Percentiles rank a stretch among this genome's conserved stretches.
phyloP scores from a whole-genome alignment of 2,113 vertebrate species.

The Puffinus mauretanicus region DNA sequence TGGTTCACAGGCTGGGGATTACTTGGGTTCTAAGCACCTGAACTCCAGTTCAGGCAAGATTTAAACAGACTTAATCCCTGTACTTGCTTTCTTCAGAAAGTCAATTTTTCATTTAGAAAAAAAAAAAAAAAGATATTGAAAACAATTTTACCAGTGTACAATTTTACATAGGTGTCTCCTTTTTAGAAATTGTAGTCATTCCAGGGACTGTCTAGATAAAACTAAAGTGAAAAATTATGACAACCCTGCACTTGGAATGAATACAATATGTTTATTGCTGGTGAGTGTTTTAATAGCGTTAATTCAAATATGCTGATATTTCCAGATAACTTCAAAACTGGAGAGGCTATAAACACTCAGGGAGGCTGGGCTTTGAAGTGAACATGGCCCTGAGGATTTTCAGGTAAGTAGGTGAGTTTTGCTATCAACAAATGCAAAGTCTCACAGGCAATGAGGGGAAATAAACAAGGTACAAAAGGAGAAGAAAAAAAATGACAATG shows the following conservation, averaged over 20 bases:
- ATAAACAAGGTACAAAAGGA: not conserved
- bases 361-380: not conserved
- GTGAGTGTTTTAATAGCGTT: not conserved
- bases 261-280: not conserved
- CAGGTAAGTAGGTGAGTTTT: not conserved
- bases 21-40: not conserved
- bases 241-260: not conserved
- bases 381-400: not conserved
- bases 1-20: not conserved
- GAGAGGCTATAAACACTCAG: not conserved
- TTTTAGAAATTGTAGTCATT: not conserved
- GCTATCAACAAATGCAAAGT: not conserved
- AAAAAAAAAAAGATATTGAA: not conserved
- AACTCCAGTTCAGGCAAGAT: not conserved
- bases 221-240: not conserved
- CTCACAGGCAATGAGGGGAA: not conserved
- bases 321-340: not conserved
- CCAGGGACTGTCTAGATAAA: not conserved
- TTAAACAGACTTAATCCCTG: not conserved
- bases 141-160: not conserved
- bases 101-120: not conserved
- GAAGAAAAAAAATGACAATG: not conserved
- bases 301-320: not conserved
- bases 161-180: not conserved
- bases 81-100: not conserved